A percentile compares a stretch with the other conserved stretches of the same genome.
Evolutionary conservation across 2,797 vertebrate species (phyloP).

Genomic region (Hylomyscus alleni): DNA sequence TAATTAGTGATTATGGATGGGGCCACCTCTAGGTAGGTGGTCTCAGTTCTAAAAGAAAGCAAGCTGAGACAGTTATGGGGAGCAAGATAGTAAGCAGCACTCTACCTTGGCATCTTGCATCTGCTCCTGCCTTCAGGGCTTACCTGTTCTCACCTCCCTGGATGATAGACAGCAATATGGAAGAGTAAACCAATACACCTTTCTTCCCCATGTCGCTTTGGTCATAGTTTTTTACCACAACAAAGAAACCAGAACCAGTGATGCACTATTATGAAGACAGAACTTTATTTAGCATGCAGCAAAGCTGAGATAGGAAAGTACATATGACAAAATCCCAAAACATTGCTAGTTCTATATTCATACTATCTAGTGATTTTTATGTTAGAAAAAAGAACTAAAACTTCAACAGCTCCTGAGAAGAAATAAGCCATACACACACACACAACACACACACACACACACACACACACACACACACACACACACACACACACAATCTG

Average conservation of each 20-base stretch:
- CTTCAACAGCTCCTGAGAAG: background rate
- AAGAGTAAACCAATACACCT: background rate
- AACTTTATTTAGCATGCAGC: background rate
- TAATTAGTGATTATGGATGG: too few species aligned
- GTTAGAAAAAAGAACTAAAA: background rate
- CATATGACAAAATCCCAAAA: background rate
- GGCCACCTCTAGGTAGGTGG: too few species aligned
- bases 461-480: background rate
- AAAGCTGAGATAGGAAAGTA: background rate
- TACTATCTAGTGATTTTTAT: background rate
- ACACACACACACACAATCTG: background rate
- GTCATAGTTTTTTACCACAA: background rate
- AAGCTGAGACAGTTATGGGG: background rate
- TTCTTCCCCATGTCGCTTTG: background rate
- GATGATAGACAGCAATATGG: background rate
- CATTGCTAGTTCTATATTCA: too few species aligned
- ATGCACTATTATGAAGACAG: background rate
- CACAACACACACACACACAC: too few species aligned
- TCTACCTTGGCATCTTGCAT: background rate
- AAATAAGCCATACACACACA: background rate
- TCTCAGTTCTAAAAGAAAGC: too few species aligned
- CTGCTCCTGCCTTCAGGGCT: background rate
- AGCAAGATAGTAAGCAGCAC: background rate
- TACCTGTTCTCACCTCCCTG: background rate
- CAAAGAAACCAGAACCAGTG: background rate